A percentile compares a stretch with the other conserved stretches of the same genome.
Evolutionary conservation across 2,797 vertebrate species (phyloP).

Genomic region (Darevskia nairensis): DNA sequence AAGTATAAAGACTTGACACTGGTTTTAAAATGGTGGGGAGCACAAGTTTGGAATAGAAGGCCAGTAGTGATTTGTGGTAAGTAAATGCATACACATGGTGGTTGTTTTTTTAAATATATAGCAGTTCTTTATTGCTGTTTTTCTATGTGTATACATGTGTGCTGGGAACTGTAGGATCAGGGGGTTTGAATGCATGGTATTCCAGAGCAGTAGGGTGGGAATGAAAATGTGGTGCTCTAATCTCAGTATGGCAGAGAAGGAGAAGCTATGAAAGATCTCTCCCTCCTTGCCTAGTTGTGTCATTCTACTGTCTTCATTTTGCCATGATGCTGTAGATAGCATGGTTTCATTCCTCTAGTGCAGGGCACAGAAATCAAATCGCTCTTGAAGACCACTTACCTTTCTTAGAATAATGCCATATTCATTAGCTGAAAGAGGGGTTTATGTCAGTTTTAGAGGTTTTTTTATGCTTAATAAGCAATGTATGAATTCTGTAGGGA

Average conservation of each 20-base stretch:
- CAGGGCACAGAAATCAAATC: not conserved
- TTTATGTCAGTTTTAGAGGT: no score
- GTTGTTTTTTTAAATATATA: no score
- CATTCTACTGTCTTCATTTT: not conserved
- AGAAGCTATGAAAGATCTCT: not conserved
- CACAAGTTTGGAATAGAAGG: not conserved
- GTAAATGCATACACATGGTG: not conserved
- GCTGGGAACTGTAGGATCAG: not conserved
- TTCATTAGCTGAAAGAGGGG: no score
- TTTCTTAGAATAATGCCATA: not conserved
- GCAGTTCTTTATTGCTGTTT: not conserved
- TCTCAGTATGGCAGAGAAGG: not conserved
- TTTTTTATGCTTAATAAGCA: no score
- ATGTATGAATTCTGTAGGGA: no score
- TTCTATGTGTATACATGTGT: not conserved
- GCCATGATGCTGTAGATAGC: not conserved
- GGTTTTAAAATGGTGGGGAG: not conserved
- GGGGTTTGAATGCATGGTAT: not conserved
- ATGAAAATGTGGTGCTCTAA: no score
- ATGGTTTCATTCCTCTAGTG: not conserved
- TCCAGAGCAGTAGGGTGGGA: not conserved
- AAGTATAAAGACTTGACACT: not conserved
- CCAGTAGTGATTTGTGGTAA: not conserved
- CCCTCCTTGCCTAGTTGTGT: not conserved
- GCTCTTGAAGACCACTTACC: not conserved